phyloP scores from a whole-genome alignment of 2,113 vertebrate species.

The Anguilla rostrata region DNA sequence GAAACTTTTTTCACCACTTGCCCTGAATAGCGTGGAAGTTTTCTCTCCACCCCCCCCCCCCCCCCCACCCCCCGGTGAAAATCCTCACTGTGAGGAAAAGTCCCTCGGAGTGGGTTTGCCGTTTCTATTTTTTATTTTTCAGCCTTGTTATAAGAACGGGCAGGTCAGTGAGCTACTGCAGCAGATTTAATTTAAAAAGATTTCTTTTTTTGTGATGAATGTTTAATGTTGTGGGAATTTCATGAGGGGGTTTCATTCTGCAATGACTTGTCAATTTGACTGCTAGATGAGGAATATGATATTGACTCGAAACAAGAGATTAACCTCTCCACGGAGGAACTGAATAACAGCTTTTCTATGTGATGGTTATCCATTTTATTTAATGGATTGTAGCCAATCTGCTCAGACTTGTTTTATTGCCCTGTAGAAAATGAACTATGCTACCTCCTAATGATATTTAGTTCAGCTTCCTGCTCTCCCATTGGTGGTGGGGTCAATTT shows the following conservation, averaged over 20 bases:
- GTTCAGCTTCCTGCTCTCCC: not conserved
- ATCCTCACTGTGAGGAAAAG: not conserved
- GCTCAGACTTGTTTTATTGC: not conserved
- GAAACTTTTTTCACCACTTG: not conserved
- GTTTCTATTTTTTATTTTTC: too few species aligned
- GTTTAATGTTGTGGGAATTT: not conserved
- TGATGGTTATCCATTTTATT: not conserved
- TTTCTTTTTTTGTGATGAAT: not conserved
- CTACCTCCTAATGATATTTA: not conserved
- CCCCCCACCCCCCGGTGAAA: too few species aligned
- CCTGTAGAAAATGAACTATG: not conserved
- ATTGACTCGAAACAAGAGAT: slow-evolving; percentile 8
- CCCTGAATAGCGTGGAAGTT: not conserved
- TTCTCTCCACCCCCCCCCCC: not conserved
- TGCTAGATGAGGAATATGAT: slow-evolving; percentile 9
- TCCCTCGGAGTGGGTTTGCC: not conserved
- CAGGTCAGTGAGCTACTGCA: not conserved
- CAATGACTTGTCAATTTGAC: not conserved
- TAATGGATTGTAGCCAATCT: slow-evolving; percentile 5
- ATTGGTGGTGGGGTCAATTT: not conserved
- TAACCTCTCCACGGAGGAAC: slow-evolving; percentile 2
- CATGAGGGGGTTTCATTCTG: not conserved
- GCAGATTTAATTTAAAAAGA: not conserved
- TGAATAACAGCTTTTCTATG: not conserved
- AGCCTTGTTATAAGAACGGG: not conserved